These are phyloP conservation scores for Ciconia boyciana DNA, from an alignment of 2,113 vertebrate species.

Conservation along the genomic window DNA sequence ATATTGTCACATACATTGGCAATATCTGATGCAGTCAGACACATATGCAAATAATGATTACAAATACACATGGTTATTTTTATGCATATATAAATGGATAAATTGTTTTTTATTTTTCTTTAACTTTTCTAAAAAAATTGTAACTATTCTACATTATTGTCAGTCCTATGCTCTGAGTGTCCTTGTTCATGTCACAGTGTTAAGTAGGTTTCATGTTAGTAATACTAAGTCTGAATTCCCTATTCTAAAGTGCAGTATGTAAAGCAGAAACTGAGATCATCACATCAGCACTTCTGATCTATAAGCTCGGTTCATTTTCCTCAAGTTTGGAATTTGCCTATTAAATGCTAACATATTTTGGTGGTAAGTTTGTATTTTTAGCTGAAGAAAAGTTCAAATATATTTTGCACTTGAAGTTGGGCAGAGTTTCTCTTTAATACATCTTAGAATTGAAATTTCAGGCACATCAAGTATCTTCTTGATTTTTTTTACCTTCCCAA, in stretches of 20 bases:
- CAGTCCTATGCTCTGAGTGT: neutral
- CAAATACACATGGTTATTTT: neutral
- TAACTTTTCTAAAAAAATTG: neutral
- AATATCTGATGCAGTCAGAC: neutral
- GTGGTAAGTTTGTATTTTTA: neutral
- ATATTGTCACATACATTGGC: neutral
- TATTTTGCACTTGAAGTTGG: neutral
- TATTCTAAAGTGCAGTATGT: neutral
- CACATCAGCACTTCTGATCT: neutral
- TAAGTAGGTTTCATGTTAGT: neutral
- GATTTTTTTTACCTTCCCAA: neutral
- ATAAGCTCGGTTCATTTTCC: neutral
- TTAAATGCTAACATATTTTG: neutral
- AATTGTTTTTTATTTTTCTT: neutral
- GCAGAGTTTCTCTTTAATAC: neutral
- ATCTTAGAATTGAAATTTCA: neutral
- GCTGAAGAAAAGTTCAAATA: neutral
- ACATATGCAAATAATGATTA: neutral
- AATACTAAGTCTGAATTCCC: neutral
- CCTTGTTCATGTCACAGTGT: neutral
- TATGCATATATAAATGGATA: neutral
- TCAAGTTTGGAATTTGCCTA: neutral
- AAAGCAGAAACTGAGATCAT: neutral
- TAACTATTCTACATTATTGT: neutral
- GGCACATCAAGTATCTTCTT: neutral